Evolutionary conservation across 1,140 invertebrate genomes (phyloP), one percentile per base, ranked within the genome.

Genomic region (Trichonephila clavipes): DNA sequence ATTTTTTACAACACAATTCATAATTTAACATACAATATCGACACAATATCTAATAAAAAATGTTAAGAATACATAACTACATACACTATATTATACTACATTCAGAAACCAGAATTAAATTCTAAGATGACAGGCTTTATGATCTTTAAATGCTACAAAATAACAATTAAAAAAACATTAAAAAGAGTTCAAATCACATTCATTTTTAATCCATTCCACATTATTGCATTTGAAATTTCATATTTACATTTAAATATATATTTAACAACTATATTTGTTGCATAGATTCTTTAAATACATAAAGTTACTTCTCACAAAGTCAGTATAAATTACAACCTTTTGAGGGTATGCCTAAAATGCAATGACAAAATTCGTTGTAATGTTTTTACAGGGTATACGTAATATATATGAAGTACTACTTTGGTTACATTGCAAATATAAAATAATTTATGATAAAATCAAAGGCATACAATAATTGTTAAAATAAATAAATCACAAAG

Each of bases 311-410:
- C 12, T 77, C 28, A 77, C 24, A 12, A 77, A 34, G 72, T 34
- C 6, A 77, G 28, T 40, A 16, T 40, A 77, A 69, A 77, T 77
- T 77, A 77, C 72, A 77, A 77, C 72, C 72, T 77, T 40, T 77
- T 40, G 10, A 77, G 34, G 28, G 34, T 40, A 77, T 18, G 51
- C 51, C 51, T 51, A 18, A 34, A 77, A 40, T 77, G 72, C 69
- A 18, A 34, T 77, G 24, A 77, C 72, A 77, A 77, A 77, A 77
- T 77, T 77, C 72, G 72, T 77, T 77, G 72, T 77, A 40, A 77
- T 77, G n/a, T 18, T 34, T 40, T 51, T 69, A 28, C n/a, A 69
- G 66, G 24, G n/a, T 14, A 69, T 77, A 34, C 1, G 51, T 51
- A 51, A 51, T 51, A 51, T 10, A 10, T 10, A 51, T 77, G 34